Conservation (phyloP, 1,140 invertebrate species). For the Drosophila ohnishii region DNA sequence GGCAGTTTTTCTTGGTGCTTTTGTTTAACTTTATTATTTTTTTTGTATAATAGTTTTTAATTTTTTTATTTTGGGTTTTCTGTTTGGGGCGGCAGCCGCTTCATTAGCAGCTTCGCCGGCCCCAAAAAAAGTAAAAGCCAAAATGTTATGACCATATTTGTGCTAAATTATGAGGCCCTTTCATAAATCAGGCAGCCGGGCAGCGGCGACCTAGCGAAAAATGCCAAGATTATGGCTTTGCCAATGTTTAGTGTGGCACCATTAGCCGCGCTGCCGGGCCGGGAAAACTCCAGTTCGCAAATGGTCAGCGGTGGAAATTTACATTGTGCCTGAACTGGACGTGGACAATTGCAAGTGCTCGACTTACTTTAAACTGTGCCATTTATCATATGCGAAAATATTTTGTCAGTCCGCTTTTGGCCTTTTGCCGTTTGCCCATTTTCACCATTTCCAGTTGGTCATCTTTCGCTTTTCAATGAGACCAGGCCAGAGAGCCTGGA, state of each 20-base stretch:
- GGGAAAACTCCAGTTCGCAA: slow-evolving; percentile 47
- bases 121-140: slow-evolving; percentile 70
- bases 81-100: slow-evolving; percentile 48
- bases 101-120: slow-evolving; percentile 59
- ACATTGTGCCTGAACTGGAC: slow-evolving; percentile 57
- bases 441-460: slow-evolving; percentile 72
- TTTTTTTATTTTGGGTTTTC: slow-evolving; percentile 24
- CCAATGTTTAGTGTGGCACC: slow-evolving; percentile 47
- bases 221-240: slow-evolving; percentile 32
- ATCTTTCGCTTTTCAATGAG: slow-evolving; percentile 73
- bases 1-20: slow-evolving; percentile 19
- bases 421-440: slow-evolving; percentile 61
- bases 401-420: slow-evolving; percentile 76
- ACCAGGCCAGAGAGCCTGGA: slow-evolving; percentile 11
- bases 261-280: slow-evolving; percentile 27
- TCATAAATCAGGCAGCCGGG: slow-evolving; percentile 64
- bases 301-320: slow-evolving; percentile 67
- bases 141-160: slow-evolving; percentile 78
- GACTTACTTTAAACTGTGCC: slow-evolving; percentile 75
- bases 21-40: slow-evolving; percentile 18
- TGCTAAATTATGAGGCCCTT: slow-evolving; percentile 77
- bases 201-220: slow-evolving; percentile 61
- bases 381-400: slow-evolving; percentile 79
- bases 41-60: slow-evolving; percentile 17
- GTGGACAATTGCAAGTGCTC: slow-evolving; percentile 74